A percentile compares a stretch with the other conserved stretches of the same genome.
Evolutionary conservation across 2,888 invertebrate species (phyloP).

Genomic region (Epistrophe eligans): DNA sequence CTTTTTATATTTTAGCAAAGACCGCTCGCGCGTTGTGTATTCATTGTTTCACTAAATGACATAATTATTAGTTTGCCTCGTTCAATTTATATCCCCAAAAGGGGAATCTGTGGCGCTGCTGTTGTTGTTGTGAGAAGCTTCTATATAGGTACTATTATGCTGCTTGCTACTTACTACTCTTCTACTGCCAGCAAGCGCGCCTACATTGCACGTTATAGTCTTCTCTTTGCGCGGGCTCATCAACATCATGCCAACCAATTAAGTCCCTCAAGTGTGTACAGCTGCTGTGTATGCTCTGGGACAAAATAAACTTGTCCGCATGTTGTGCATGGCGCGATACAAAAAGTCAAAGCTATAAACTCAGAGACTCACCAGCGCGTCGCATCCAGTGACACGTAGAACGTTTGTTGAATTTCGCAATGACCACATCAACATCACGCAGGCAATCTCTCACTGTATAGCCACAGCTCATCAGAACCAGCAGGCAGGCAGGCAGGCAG

Average conservation of each 20-base stretch:
- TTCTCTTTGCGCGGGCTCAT: constrained; percentile 56
- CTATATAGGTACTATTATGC: too few relatives aligned
- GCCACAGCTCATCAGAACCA: constrained; percentile 2
- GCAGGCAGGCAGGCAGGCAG: constrained; percentile 12
- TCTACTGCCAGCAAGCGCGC: constrained; percentile 41
- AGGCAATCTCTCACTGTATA: constrained; percentile 13
- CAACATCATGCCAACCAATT: constrained; percentile 75
- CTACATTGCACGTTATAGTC: constrained; percentile 58
- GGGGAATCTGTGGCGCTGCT: constrained; percentile 71
- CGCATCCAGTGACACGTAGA: constrained; percentile 66
- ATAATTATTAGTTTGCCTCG: constrained; percentile 75
- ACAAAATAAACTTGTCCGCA: constrained; percentile 69
- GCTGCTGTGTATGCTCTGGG: constrained; percentile 53
- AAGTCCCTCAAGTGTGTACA: constrained; percentile 62
- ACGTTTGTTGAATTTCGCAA: constrained; percentile 72
- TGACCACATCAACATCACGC: constrained; percentile 62
- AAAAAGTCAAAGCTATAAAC: constrained; percentile 27
- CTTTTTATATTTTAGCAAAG: constrained; percentile 53
- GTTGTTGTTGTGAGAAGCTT: neutral
- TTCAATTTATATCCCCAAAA: constrained; percentile 75
- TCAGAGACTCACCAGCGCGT: constrained; percentile 24
- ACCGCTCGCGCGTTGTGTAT: constrained; percentile 59
- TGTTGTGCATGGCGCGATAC: constrained; percentile 34
- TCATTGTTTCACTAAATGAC: constrained; percentile 76
- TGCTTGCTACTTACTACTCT: neutral